Base-by-base conservation (phyloP, 2,113 vertebrate genomes). In the Anguilla rostrata region DNA sequence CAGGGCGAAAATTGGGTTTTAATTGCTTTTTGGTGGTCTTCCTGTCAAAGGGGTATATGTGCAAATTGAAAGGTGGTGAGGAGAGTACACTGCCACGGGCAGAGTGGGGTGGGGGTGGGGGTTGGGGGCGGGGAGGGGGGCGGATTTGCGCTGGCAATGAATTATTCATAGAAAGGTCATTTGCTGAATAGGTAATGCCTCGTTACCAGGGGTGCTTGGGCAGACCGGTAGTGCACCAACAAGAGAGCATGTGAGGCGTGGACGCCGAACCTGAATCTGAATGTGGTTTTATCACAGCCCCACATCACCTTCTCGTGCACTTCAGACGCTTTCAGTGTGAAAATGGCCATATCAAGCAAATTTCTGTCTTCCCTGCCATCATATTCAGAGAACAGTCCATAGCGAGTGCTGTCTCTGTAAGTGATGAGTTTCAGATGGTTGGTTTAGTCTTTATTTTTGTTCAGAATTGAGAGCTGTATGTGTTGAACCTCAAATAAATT, bases 121-220 rank as follows among this genome's bases (percentile, higher is more conserved):
- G 46, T 88, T 20, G 26, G 39, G 34, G 79, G 66, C 43, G 46
- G 85, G 29, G 26, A 26, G 60, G 34, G 84, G 2, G n/a, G 34
- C 3, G 41, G 79, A 49, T 66, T 16, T 34, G 26, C 39, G n/a
- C 83, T 84, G 63, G 16, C 87, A 60, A 85, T 89, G 86, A 86
- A 92, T 93, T 92, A 91, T 94, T 93, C 87, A 93, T 93, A 80
- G 82, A 78, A 82, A 89, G 81, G 57, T 87, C 87, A 88, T 40
- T 11, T 63, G 78, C 81, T 87, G 88, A 90, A 89, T 87, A 82
- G 82, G 83, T 90, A 82, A 86, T 91, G 87, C 79, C 87, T 90
- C 43, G 87, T 90, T 91, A 88, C 84, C 86, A 40, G 41, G 56
- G 83, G 83, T 87, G 84, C 71, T 3, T 89, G 85, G 87, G 82